A percentile compares a stretch with the other conserved stretches of the same genome.
Evolutionary conservation across 2,797 vertebrate species (phyloP).

Genomic region (Dryobates pubescens): DNA sequence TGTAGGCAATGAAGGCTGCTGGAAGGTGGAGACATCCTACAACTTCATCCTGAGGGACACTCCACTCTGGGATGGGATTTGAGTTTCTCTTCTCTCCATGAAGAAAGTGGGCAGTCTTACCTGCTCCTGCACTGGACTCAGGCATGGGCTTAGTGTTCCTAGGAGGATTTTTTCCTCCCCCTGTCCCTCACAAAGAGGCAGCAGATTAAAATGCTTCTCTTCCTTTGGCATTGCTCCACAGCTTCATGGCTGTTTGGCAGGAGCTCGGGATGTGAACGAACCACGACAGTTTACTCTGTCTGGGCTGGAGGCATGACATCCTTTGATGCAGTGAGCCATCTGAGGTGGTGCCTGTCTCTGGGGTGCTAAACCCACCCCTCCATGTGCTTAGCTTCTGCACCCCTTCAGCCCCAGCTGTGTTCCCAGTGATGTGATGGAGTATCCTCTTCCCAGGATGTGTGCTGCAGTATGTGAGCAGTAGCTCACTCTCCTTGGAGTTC

Average conservation of each 20-base stretch:
- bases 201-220: not conserved
- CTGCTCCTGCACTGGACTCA: not conserved
- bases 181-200: not conserved
- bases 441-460: not conserved
- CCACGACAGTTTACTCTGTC: not conserved
- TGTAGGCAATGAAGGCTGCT: not conserved
- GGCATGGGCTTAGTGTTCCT: not conserved
- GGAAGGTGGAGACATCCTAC: not conserved
- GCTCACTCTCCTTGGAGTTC: not conserved
- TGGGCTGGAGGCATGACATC: not conserved
- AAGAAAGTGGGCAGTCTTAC: not conserved
- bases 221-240: not conserved
- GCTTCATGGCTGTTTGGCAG: not conserved
- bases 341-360: not conserved
- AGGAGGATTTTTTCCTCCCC: not conserved
- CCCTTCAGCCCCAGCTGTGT: fast-evolving
- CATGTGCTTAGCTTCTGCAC: not conserved
- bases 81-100: not conserved
- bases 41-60: not conserved
- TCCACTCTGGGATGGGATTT: not conserved
- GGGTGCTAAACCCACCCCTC: not conserved
- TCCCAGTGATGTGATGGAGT: not conserved
- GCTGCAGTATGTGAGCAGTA: not conserved
- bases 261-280: not conserved
- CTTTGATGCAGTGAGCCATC: not conserved